phyloP scores from a whole-genome alignment of 2,797 vertebrate species.

The Sebastes oblongus region DNA sequence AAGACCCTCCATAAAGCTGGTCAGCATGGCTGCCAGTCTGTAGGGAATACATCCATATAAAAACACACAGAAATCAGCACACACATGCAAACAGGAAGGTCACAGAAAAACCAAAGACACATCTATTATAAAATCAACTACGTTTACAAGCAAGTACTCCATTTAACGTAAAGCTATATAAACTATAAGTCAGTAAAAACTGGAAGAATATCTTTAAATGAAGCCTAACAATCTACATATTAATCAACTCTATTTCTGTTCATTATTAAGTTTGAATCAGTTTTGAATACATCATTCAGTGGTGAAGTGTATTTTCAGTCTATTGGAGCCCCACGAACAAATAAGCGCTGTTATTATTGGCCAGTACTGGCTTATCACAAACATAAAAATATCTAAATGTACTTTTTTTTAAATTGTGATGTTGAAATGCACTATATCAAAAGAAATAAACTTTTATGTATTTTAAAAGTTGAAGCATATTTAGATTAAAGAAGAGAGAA shows the following conservation, averaged over 20 bases:
- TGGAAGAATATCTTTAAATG: neutral
- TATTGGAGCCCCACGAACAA: neutral
- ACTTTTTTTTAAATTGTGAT: neutral
- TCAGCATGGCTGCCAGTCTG: slow-evolving; percentile 87
- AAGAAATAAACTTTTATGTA: neutral
- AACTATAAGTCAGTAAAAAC: neutral
- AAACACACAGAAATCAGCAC: slow-evolving; percentile 1
- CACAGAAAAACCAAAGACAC: neutral
- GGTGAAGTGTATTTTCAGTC: neutral
- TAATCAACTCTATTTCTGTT: neutral
- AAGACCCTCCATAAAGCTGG: slow-evolving; percentile 88
- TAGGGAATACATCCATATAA: neutral
- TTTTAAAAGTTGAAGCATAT: neutral
- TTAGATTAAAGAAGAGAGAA: neutral
- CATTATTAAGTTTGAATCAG: neutral
- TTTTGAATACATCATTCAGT: neutral
- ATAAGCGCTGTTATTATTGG: neutral
- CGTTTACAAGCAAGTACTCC: neutral
- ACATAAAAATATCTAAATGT: neutral
- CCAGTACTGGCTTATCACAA: neutral
- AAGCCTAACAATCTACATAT: neutral
- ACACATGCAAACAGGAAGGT: neutral
- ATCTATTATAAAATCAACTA: neutral
- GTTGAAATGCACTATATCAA: neutral
- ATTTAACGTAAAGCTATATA: neutral